Base-by-base conservation (phyloP, 2,113 vertebrate species). In the Odocoileus virginianus region DNA sequence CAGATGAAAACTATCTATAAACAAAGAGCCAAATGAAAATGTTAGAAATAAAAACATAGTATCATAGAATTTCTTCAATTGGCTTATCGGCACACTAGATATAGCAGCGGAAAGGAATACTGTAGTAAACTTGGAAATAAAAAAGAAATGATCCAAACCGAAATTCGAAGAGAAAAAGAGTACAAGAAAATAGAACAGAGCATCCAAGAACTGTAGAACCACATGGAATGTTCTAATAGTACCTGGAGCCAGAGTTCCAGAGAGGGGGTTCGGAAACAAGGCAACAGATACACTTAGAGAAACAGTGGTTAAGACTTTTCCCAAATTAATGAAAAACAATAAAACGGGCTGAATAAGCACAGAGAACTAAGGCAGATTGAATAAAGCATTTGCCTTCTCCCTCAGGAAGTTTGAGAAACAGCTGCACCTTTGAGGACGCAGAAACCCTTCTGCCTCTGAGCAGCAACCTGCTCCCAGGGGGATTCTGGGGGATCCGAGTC, bases 401-500 rank as follows among this genome's bases (percentile, higher is more conserved):
- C 54, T 86, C 27, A 14, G 60, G 55, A 82, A 87, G 52, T n/a
- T 27, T 23, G 54, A 87, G 84, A 64, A 93, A 81, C 2, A 13
- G 58, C 76, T 96, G 23, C 9, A 47, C 23, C 2, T 0, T 60
- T 58, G 64, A 52, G 83, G 87, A 50, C 3, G 17, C 52, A 87
- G 55, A 89, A 94, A 60, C n/a, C 81, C 36, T 28, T 64, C 87
- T 78, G 61, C 54, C 21, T 64, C 87, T n/a, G 23, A 52, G 94
- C 57, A 45, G 91, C 60, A 97, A 16, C 94, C 33, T 43, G 95
- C 47, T 50, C 47, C 13, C 2, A 50, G 47, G 45, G 84, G 79
- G 94, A 92, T 60, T 84, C 52, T 83, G 86, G 87, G 89, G 97
- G 74, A 94, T 89, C 52, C 40, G 50, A 87, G 95, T 91, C 87